Evolutionary conservation across 1,140 invertebrate species (phyloP).

Genomic region (Musca vetustissima): DNA sequence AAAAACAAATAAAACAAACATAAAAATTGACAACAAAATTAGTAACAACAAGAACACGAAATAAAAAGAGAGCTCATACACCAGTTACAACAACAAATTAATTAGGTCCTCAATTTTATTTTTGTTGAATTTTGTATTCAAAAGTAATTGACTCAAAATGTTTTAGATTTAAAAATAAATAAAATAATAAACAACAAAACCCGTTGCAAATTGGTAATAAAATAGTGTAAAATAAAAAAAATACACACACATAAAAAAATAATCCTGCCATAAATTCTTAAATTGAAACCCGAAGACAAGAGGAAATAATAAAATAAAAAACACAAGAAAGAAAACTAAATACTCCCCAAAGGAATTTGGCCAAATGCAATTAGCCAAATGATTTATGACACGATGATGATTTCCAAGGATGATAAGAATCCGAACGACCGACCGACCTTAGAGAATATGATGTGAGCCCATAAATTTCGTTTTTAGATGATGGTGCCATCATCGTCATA

Average conservation of each 20-base stretch:
- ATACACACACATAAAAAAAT: slow-evolving; percentile 36
- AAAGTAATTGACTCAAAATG: too few relatives aligned
- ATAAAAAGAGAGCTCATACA: slow-evolving; percentile 9
- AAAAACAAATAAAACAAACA: not conserved
- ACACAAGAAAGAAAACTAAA: too few relatives aligned
- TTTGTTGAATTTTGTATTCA: not conserved
- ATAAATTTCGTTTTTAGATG: too few relatives aligned
- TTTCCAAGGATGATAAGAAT: too few relatives aligned
- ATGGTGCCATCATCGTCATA: too few relatives aligned
- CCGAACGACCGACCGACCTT: too few relatives aligned
- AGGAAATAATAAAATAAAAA: not conserved
- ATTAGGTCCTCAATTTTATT: slow-evolving; percentile 4
- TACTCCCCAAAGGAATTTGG: too few relatives aligned
- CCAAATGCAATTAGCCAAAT: too few relatives aligned
- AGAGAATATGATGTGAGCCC: too few relatives aligned
- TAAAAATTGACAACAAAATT: not conserved
- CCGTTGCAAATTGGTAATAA: not conserved
- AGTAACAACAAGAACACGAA: not conserved
- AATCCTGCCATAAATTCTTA: slow-evolving; percentile 44
- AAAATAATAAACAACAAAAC: too few relatives aligned
- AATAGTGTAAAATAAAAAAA: slow-evolving; percentile 18
- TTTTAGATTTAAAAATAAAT: too few relatives aligned
- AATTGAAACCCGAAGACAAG: slow-evolving; percentile 36
- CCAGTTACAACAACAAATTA: not conserved
- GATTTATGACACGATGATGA: too few relatives aligned